Evolutionary conservation across 2,797 vertebrate species (phyloP).

Genomic region (Melanotaenia boesemani): DNA sequence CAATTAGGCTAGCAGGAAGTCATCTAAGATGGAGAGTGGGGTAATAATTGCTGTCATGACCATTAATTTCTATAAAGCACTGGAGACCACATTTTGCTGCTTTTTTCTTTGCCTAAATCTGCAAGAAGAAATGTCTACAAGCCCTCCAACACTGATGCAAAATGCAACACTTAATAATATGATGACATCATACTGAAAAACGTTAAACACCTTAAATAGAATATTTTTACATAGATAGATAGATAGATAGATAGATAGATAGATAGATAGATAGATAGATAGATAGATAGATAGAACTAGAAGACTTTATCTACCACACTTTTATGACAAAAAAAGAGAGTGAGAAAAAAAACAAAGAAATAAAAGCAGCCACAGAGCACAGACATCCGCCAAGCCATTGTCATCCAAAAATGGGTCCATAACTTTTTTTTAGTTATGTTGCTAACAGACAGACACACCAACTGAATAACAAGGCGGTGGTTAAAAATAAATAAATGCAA

Average conservation of each 20-base stretch:
- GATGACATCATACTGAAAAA: neutral
- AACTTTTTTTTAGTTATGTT: too few species aligned
- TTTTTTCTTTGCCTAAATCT: conserved; percentile 18
- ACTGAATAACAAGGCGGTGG: too few species aligned
- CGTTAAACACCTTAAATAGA: neutral
- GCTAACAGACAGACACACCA: neutral
- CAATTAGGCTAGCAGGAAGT: conserved; percentile 73
- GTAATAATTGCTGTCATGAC: conserved; percentile 66
- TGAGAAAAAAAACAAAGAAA: too few species aligned
- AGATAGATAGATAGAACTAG: conserved; percentile 21
- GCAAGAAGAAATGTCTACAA: conserved; percentile 21
- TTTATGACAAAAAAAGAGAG: too few species aligned
- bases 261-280: conserved; percentile 23
- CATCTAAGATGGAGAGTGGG: conserved; percentile 65
- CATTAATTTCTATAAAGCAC: conserved; percentile 59
- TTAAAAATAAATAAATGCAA: too few species aligned
- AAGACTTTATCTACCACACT: too few species aligned
- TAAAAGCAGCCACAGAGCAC: too few species aligned
- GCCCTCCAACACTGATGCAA: neutral
- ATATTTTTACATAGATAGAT: conserved; percentile 16
- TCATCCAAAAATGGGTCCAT: too few species aligned
- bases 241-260: conserved; percentile 36
- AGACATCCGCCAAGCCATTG: too few species aligned
- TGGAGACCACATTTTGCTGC: conserved; percentile 26
- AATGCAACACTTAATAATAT: neutral